Evolutionary conservation across 2,113 vertebrate genomes (phyloP).

Genomic region (Nothoprocta perdicaria): DNA sequence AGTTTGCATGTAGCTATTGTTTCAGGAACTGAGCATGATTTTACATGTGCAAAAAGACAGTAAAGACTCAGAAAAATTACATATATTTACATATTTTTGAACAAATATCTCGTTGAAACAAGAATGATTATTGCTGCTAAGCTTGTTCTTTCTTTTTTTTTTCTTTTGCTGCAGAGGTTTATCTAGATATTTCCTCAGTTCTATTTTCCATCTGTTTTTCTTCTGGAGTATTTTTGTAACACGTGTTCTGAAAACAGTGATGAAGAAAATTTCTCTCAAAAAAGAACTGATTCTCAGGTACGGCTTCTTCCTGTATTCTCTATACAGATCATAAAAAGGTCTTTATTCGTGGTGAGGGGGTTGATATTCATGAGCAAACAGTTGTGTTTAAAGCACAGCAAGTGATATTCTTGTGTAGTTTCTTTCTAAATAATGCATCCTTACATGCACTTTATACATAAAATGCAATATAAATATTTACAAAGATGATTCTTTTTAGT

Average conservation of each 20-base stretch:
- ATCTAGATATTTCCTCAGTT: not conserved
- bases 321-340: not conserved
- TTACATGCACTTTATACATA: not conserved
- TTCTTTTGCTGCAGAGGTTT: not conserved
- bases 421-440: not conserved
- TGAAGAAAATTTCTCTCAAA: conserved; percentile 7
- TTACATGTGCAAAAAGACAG: not conserved
- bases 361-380: not conserved
- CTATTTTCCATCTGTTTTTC: not conserved
- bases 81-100: not conserved
- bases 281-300: not conserved
- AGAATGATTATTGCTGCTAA: not conserved
- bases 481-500: not conserved
- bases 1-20: not conserved
- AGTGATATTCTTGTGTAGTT: not conserved
- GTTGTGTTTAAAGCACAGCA: not conserved
- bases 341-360: not conserved
- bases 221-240: not conserved
- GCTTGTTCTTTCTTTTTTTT: not conserved
- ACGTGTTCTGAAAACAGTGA: not conserved
- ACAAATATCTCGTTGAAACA: not conserved
- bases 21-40: not conserved
- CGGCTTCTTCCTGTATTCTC: not conserved
- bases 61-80: not conserved
- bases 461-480: not conserved